phyloP scores from a whole-genome alignment of 2,113 vertebrate species.

The Syngnathoides biaculeatus region DNA sequence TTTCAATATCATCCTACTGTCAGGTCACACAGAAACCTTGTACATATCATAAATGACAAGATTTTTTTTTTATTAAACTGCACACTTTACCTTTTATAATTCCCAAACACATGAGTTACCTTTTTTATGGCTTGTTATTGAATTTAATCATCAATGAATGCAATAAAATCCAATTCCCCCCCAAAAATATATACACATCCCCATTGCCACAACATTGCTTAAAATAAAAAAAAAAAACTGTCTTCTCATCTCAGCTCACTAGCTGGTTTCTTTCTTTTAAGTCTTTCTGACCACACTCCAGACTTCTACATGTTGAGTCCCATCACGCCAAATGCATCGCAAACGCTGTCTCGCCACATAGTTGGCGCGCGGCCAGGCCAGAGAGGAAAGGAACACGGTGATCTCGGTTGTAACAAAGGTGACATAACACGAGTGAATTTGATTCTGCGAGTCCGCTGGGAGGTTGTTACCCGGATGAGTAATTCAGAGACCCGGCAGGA shows the following conservation, averaged over 20 bases:
- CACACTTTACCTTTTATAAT: no score
- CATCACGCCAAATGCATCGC: slow-evolving; percentile 20
- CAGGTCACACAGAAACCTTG: no score
- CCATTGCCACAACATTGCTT: no score
- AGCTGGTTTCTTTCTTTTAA: not conserved
- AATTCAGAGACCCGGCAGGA: slow-evolving; percentile 34
- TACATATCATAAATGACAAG: no score
- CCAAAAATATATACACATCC: no score
- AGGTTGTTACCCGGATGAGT: slow-evolving; percentile 34
- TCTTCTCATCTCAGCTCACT: not conserved
- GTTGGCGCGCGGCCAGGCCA: slow-evolving; percentile 48
- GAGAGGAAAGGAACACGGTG: slow-evolving; percentile 61
- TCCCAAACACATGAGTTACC: no score
- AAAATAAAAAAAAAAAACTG: no score
- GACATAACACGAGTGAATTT: slow-evolving; percentile 56
- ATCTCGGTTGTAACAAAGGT: slow-evolving; percentile 62
- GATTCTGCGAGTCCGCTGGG: slow-evolving; percentile 40
- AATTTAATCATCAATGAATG: no score
- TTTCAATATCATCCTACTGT: no score
- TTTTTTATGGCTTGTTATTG: no score
- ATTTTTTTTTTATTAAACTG: no score
- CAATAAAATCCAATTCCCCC: no score
- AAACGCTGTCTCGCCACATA: slow-evolving; percentile 36
- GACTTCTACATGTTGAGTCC: slow-evolving; percentile 24
- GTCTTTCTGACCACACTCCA: not conserved